Percentiles rank a stretch among this genome's conserved stretches.
phyloP scores from a whole-genome alignment of 2,113 vertebrate species.

The Nymphicus hollandicus region DNA sequence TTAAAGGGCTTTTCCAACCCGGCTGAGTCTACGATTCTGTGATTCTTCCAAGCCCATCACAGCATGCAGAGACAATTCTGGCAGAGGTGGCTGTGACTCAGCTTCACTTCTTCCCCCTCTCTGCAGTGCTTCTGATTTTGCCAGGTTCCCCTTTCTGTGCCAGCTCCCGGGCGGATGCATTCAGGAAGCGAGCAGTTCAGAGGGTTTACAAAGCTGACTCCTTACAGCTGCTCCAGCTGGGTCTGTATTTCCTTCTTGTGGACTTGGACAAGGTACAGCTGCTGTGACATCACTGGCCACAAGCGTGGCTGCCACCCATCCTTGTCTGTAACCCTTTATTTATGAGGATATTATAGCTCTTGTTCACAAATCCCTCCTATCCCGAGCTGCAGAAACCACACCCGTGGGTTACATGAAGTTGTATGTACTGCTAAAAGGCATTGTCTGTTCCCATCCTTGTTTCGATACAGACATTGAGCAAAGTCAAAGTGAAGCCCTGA shows the following conservation, averaged over 20 bases:
- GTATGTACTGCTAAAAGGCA: background rate
- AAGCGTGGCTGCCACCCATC: background rate
- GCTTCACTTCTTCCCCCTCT: background rate
- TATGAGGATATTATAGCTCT: background rate
- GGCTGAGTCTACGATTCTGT: background rate
- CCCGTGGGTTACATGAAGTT: background rate
- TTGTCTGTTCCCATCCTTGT: background rate
- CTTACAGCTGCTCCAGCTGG: background rate
- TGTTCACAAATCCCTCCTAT: background rate
- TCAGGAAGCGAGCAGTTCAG: background rate
- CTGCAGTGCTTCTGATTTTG: background rate
- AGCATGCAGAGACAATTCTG: background rate
- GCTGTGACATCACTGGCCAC: background rate
- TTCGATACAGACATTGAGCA: background rate
- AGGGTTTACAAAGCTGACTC: slow-evolving; percentile 12
- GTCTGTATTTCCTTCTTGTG: background rate
- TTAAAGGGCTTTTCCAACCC: background rate
- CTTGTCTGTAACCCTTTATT: background rate
- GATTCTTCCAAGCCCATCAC: background rate
- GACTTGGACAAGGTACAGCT: background rate
- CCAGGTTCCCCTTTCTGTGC: slow-evolving; percentile 22
- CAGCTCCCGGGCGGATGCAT: background rate
- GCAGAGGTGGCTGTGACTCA: background rate
- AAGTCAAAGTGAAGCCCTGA: background rate
- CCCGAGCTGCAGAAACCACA: background rate